Base-by-base conservation (phyloP, 1,140 invertebrate species). In the Octopus sinensis region DNA sequence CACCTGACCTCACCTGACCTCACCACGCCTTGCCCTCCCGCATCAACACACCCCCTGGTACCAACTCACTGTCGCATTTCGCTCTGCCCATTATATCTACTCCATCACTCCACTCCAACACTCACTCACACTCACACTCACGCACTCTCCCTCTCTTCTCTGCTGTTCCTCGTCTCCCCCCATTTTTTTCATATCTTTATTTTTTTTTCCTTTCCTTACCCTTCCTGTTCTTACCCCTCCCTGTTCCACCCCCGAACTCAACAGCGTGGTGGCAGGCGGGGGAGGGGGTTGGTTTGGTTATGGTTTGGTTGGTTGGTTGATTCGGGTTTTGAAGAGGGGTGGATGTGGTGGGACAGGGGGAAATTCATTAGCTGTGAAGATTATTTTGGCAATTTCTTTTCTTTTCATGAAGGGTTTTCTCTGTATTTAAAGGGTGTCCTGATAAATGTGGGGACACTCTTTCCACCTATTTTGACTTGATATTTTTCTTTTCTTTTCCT, bases 181-280 rank as follows among this genome's bases (percentile, higher is more conserved):
- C 53, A 4, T 12, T 12, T 62, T 80, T n/a, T n/a, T 13, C n/a
- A 76, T 78, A 53, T 53, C 53, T 54, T 56, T 54, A 73, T 56
- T 73, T 10, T 62, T 23, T 54, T 54, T 13, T 54, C 73, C 51
- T 51, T 5, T 43, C 80, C 6, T 13, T 54, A n/a, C 51, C 43
- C 62, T 6, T 56, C 53, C 77, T 71, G 78, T 13, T 71, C 56
- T 13, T 77, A 79, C 52, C 53, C 71, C 81, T n/a, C 7, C 76
- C 68, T 76, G 9, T 71, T 78, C 52, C 77, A 82, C 78, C 81
- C 81, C 30, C 77, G 13, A 51, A 13, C 23, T 23, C n/a, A 71
- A 79, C 53, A 54, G 52, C 9, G 7, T 52, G 7, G n/a, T 7
- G n/a, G 6, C 6, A 5, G 3, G 6, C 43, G 4, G 7, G 51